Conservation (phyloP, 1,140 invertebrate species). For the Solenopsis fugax region DNA sequence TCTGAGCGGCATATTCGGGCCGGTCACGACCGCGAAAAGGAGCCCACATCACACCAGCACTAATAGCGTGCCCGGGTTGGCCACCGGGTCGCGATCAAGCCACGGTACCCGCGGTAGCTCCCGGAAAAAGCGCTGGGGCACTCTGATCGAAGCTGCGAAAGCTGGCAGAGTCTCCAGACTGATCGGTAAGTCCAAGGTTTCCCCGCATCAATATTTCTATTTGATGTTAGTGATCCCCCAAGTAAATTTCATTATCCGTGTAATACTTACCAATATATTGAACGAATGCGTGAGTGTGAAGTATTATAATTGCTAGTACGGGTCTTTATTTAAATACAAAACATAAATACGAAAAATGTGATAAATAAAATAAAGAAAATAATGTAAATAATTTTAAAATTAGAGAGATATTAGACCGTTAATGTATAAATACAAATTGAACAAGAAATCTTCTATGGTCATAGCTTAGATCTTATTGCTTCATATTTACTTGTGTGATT, state of each 20-base stretch:
- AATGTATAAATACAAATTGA: no score
- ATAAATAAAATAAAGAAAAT: background rate
- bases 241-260: background rate
- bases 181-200: constrained; percentile 88
- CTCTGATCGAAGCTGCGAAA: constrained; percentile 94
- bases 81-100: constrained; percentile 80
- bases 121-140: constrained; percentile 88
- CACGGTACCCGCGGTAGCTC: constrained; percentile 76
- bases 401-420: no score
- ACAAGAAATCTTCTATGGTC: no score
- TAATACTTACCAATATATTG: background rate
- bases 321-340: background rate
- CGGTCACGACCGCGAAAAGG: constrained; percentile 83
- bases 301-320: background rate
- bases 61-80: constrained; percentile 84
- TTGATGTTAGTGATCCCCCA: background rate
- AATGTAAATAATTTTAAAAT: background rate
- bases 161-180: constrained; percentile 91
- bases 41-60: constrained; percentile 90
- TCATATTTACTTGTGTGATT: no score
- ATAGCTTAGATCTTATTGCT: no score
- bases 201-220: background rate
- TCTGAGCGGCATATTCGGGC: constrained; percentile 84
- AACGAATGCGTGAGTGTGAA: background rate
- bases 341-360: background rate